Evolutionary conservation across 2,113 vertebrate species (phyloP), one percentile per base, ranked within the genome.

Genomic region (Rhea americana): DNA sequence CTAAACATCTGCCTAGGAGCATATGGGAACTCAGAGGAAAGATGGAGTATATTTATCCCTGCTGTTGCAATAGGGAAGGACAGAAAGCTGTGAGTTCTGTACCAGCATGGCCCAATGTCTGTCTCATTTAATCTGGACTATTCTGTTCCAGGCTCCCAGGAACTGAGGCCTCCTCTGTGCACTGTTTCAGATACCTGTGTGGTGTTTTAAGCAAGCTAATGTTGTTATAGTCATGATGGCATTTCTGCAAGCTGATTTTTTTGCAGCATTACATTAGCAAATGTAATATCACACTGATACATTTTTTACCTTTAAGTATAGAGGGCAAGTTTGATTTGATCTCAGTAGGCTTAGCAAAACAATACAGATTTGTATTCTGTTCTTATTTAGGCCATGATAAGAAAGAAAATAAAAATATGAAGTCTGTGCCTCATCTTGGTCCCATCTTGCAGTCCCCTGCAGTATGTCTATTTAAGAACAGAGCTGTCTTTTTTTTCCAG

Each of bases 401-500:
- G 43, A 17, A 77, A 89, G 71, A 96, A 90, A 74, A 89, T 35
- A 63, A 75, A 73, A 72, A 50, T 73, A 51, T 21, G 85, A 74
- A 85, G 6, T 48, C n/a, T 85, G 17, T 74, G 39, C 17, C 28
- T 35, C 56, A 43, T 24, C 21, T 30, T 84, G 14, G 14, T 87
- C n/a, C 13, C 16, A 45, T 63, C 32, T 86, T 92, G 51, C 22
- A 61, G 28, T 77, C n/a, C 56, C 19, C 11, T 66, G 32, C 48
- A 18, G 26, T 84, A 89, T 70, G 18, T 75, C 93, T 77, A 20
- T 82, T 91, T 79, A 56, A 87, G 47, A 83, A 50, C 79, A 81
- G 45, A 13, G 82, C 66, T 74, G 43, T 76, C 48, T 89, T 89
- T 18, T 81, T 81, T 87, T 96, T 75, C 55, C 22, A 91, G 55